Evolutionary conservation across 2,888 invertebrate species (phyloP), one percentile per base, ranked within the genome.

Genomic region (Scrobipalpa atriplicella): DNA sequence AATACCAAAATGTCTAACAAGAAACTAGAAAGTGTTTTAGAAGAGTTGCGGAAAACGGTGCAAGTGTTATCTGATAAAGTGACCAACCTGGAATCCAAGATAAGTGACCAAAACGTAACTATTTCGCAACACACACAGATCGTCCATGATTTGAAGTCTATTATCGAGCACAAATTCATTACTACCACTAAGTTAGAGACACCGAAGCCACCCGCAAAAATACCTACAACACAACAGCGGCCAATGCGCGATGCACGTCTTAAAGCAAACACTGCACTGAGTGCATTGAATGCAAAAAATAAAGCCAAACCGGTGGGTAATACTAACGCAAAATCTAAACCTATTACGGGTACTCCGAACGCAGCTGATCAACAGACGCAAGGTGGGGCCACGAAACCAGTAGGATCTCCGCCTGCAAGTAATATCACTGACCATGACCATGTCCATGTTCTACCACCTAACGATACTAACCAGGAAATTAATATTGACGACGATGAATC

Each of bases 61-160:
- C 11, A 43, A 43, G 13, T 43, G 43, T 43, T 43, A 43, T 43
- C 43, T 2, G 43, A 43, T n/a, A 43, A 43, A 43, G 43, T 43
- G 13, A 43, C 43, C 43, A 43, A 43, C 43, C 43, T 43, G 43
- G 43, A 43, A 43, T 43, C 43, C 43, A 43, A 43, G 43, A 43
- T 43, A 43, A 43, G 43, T 43, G 43, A 13, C 5, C 43, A 43
- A 43, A 43, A 43, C 5, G n/a, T n/a, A 43, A 43, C 13, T 43
- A 43, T 43, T 43, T 43, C 43, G n/a, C 11, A 1, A 43, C 43
- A 43, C 11, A 43, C 43, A 43, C 43, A 43, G n/a, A 43, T 13
- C 43, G 43, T 43, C 43, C 43, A 43, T 13, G 43, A 43, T 13
- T 13, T 43, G 43, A 43, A 43, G 43, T 43, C 43, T n/a, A 43